Percentiles rank a stretch among this genome's conserved stretches.
These are phyloP conservation scores for Lutraria rhynchaena DNA, from an alignment of 1,140 invertebrate genomes.

Conservation along the genomic window DNA sequence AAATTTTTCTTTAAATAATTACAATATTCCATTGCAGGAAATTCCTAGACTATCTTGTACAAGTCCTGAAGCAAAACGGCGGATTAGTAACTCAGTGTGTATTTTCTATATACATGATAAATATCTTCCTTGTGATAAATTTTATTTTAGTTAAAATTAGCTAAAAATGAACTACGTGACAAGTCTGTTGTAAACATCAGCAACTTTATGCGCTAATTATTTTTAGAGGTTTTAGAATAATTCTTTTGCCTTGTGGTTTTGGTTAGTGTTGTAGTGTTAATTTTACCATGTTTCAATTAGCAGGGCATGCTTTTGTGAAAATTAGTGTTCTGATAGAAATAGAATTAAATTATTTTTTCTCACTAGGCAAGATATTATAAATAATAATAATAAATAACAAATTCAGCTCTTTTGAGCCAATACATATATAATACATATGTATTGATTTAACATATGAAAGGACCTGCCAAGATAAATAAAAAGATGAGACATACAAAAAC, in stretches of 20 bases:
- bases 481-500: no score
- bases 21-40: constrained; percentile 62
- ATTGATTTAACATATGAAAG: neutral
- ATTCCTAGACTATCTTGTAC: constrained; percentile 69
- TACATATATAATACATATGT: neutral
- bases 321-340: no score
- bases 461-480: no score
- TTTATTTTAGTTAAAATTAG: neutral
- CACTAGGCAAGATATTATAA: no score
- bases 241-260: neutral
- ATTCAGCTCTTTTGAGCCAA: no score
- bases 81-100: constrained; percentile 70
- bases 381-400: no score
- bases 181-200: neutral
- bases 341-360: no score
- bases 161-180: neutral
- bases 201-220: neutral
- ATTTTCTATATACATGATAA: neutral
- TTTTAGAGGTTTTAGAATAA: neutral
- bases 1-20: neutral
- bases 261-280: neutral
- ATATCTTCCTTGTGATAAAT: neutral
- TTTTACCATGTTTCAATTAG: no score
- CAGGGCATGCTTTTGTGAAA: no score
- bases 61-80: constrained; percentile 66